phyloP scores from a whole-genome alignment of 2,797 vertebrate species.

The Tokudaia muenninki region DNA sequence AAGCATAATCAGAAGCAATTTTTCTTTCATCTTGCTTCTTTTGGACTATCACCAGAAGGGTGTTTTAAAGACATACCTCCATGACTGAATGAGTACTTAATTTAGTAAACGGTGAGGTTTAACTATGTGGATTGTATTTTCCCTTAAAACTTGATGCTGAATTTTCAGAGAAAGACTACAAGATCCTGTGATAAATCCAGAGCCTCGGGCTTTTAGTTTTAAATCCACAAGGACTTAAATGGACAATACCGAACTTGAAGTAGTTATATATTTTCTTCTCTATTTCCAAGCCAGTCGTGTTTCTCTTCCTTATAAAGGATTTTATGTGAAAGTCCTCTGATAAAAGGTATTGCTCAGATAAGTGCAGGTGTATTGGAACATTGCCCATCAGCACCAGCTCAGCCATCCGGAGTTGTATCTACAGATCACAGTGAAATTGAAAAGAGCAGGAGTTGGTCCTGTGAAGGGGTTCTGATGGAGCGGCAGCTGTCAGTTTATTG shows the following conservation, averaged over 20 bases:
- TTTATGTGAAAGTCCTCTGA: conserved; percentile 59
- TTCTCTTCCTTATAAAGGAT: conserved; percentile 70
- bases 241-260: conserved; percentile 31
- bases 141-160: conserved; percentile 6
- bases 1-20: conserved; percentile 58
- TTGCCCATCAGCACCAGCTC: conserved; percentile 47
- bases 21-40: conserved; percentile 54
- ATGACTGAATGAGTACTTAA: conserved; percentile 40
- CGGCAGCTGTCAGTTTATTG: conserved; percentile 58
- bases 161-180: conserved; percentile 5
- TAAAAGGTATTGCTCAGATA: conserved; percentile 69
- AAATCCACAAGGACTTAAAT: conserved; percentile 63
- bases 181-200: conserved; percentile 27
- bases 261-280: conserved; percentile 60
- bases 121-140: conserved; percentile 47
- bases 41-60: conserved; percentile 20
- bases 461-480: not conserved
- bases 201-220: conserved; percentile 48
- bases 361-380: conserved; percentile 66
- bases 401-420: conserved; percentile 39
- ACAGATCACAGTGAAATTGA: conserved; percentile 49
- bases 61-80: conserved; percentile 20
- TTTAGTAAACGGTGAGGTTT: conserved; percentile 45
- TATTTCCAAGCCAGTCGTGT: conserved; percentile 40
- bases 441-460: conserved; percentile 5